Evolutionary conservation across 1,140 invertebrate genomes (phyloP).

Genomic region (Habropoda laboriosa): DNA sequence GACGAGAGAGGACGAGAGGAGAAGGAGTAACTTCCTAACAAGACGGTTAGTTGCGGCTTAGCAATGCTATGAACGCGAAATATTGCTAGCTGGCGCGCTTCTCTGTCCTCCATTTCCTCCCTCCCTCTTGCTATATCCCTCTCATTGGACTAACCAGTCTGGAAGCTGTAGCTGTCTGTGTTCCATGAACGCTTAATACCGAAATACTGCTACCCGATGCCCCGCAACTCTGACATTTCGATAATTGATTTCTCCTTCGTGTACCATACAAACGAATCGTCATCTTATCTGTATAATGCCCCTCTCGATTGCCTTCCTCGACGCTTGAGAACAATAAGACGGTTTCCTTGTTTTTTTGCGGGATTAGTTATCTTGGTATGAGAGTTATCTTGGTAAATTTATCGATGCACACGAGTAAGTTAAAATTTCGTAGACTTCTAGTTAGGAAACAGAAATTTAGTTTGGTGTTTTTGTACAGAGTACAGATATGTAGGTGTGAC

Average conservation of each 20-base stretch:
- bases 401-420: background rate
- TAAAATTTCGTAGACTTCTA: too few relatives aligned
- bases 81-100: slow-evolving; percentile 67
- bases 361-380: background rate
- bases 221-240: slow-evolving; percentile 48
- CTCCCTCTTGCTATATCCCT: background rate
- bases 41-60: slow-evolving; percentile 80
- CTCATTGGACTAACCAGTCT: slow-evolving; percentile 18
- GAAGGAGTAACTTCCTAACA: slow-evolving; percentile 81
- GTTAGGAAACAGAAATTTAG: too few relatives aligned
- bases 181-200: slow-evolving; percentile 56
- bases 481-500: too few relatives aligned
- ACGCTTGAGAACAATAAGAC: background rate
- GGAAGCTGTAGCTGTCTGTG: slow-evolving; percentile 24
- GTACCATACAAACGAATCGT: slow-evolving; percentile 24
- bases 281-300: background rate
- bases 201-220: slow-evolving; percentile 47
- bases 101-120: background rate
- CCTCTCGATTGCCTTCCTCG: background rate
- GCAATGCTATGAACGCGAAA: slow-evolving; percentile 76
- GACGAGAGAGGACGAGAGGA: slow-evolving; percentile 59
- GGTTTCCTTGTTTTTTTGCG: background rate
- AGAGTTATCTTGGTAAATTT: background rate
- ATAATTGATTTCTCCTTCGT: slow-evolving; percentile 60
- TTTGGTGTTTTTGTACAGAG: too few relatives aligned